Evolutionary conservation across 1,140 invertebrate species (phyloP).

Genomic region (Brachystomella parvula): DNA sequence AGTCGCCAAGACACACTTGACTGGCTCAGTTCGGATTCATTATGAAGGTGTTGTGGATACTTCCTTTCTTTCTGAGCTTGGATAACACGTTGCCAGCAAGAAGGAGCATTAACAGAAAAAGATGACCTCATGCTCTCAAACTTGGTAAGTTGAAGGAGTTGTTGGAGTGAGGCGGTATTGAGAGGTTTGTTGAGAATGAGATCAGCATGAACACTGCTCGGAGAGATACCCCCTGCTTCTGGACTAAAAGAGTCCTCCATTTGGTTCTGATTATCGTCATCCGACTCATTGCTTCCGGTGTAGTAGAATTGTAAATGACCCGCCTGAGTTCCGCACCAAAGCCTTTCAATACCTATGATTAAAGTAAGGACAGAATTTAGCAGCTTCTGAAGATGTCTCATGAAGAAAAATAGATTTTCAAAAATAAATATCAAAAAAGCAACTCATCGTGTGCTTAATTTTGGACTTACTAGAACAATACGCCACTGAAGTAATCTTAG

Average conservation of each 20-base stretch:
- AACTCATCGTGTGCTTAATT: conserved; percentile 1
- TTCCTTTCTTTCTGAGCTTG: conserved; percentile 77
- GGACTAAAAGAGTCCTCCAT: background rate
- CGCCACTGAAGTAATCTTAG: conserved; percentile 28
- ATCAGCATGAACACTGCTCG: conserved; percentile 39
- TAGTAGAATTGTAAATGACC: conserved; percentile 72
- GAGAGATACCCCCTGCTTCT: background rate
- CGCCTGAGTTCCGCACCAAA: conserved; percentile 69
- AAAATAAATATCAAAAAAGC: conserved; percentile 12
- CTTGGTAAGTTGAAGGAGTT: conserved; percentile 55
- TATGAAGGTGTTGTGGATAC: conserved; percentile 69
- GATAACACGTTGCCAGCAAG: conserved; percentile 77
- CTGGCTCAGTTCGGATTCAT: conserved; percentile 45
- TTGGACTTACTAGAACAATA: conserved; percentile 35
- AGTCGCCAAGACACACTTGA: conserved; percentile 61
- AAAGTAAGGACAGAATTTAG: background rate
- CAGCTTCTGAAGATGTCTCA: conserved; percentile 42
- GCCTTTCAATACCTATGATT: conserved; percentile 61
- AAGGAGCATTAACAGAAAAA: conserved; percentile 79
- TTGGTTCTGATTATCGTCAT: conserved; percentile 14
- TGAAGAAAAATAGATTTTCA: conserved; percentile 40
- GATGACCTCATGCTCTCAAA: conserved; percentile 53
- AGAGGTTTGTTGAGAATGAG: conserved; percentile 53
- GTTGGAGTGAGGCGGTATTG: conserved; percentile 48
- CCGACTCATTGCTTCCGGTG: conserved; percentile 16